Conservation (phyloP, 2,888 invertebrate species). For the Leptopilina syphax region DNA sequence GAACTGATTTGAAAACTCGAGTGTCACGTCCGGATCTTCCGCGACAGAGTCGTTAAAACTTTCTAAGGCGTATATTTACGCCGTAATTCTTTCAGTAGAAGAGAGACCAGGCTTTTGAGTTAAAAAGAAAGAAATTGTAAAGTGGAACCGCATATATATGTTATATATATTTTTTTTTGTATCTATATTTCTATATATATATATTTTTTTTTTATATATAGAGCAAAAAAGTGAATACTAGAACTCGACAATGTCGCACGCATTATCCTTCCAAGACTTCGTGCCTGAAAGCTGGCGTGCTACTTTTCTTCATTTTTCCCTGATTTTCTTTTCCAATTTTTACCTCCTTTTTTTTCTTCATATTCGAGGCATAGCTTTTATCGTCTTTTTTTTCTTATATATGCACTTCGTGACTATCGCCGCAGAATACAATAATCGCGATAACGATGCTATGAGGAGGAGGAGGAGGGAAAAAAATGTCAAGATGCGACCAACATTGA, state of each 20-base stretch:
- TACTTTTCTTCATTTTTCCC: constrained; percentile 65
- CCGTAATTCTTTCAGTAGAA: constrained; percentile 37
- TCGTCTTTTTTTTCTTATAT: constrained; percentile 15
- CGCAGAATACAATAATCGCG: constrained; percentile 36
- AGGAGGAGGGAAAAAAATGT: constrained; percentile 2
- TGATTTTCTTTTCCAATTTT: constrained; percentile 29
- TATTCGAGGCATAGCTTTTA: neutral
- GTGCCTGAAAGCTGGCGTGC: constrained; percentile 60
- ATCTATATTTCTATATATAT: no score
- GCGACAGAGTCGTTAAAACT: constrained; percentile 39
- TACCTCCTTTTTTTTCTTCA: neutral
- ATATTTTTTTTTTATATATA: no score
- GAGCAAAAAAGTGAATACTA: constrained; percentile 28
- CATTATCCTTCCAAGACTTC: constrained; percentile 59
- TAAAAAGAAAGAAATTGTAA: constrained; percentile 9
- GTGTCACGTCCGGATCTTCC: constrained; percentile 35
- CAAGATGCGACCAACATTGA: constrained; percentile 20
- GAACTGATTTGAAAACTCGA: constrained; percentile 37
- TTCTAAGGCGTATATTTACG: constrained; percentile 35
- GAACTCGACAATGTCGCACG: constrained; percentile 48
- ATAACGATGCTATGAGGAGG: constrained; percentile 27
- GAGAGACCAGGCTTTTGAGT: constrained; percentile 5
- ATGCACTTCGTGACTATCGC: constrained; percentile 34
- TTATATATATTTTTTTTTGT: no score
- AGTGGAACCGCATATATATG: neutral